These are phyloP conservation scores for Cydia strobilella DNA, from an alignment of 1,140 invertebrate genomes.

Conservation along the genomic window DNA sequence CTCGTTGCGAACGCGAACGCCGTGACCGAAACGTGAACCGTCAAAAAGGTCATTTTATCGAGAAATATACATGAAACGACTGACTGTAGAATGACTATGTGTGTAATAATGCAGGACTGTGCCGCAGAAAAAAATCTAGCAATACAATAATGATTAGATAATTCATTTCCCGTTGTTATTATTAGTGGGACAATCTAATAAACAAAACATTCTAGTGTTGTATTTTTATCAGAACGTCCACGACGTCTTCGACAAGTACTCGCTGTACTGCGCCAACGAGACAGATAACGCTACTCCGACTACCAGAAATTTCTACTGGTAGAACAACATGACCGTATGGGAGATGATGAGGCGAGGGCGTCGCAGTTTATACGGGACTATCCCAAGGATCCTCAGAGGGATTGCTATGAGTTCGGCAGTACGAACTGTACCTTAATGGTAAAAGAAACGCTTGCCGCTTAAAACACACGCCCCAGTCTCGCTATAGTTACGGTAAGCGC, in stretches of 20 bases:
- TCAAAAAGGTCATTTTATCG: too few relatives aligned
- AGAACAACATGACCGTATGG: conserved; percentile 89
- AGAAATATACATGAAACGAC: too few relatives aligned
- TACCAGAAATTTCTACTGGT: conserved; percentile 89
- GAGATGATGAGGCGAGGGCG: conserved; percentile 82
- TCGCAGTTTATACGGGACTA: conserved; percentile 89
- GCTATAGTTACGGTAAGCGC: conserved; percentile 8
- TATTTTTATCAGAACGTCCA: conserved; percentile 80
- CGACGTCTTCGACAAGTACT: conserved; percentile 82
- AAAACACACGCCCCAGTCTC: neutral
- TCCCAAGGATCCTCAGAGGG: conserved; percentile 87
- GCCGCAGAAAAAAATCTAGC: too few relatives aligned
- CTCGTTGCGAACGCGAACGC: too few relatives aligned
- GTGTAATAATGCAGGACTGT: too few relatives aligned
- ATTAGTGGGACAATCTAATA: too few relatives aligned
- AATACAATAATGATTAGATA: too few relatives aligned
- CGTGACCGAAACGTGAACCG: too few relatives aligned
- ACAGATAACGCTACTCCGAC: conserved; percentile 87
- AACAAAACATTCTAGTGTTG: neutral
- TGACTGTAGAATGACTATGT: too few relatives aligned
- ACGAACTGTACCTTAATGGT: too few relatives aligned
- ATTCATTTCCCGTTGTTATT: too few relatives aligned
- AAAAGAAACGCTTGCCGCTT: too few relatives aligned
- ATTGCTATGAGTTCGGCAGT: conserved; percentile 90
- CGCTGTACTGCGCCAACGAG: conserved; percentile 83